Evolutionary conservation across 2,888 invertebrate species (phyloP).

Genomic region (Heliconius cydno): DNA sequence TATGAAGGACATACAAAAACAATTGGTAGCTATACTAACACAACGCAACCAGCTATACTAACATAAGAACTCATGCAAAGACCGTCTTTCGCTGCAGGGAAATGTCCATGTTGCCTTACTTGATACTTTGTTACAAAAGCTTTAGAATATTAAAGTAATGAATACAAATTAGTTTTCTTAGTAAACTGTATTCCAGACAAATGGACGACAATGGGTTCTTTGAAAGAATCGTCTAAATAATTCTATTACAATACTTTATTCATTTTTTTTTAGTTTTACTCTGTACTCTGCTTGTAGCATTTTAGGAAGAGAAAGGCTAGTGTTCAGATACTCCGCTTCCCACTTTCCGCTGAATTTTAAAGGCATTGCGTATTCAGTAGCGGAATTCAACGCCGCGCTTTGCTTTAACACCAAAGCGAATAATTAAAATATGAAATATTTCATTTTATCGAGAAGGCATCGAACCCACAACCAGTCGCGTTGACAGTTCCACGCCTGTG

Average conservation of each 20-base stretch:
- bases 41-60: no score
- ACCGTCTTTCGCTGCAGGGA: slow-evolving; percentile 1
- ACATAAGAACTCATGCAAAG: neutral
- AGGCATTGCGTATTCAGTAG: no score
- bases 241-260: neutral
- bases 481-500: no score
- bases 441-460: no score
- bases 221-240: slow-evolving; percentile 24
- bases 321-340: no score
- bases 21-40: neutral
- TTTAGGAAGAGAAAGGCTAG: no score
- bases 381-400: no score
- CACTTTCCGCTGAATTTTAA: no score
- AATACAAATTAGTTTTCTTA: slow-evolving; percentile 38
- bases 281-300: no score
- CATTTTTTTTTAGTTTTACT: neutral
- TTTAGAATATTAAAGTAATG: slow-evolving; percentile 32
- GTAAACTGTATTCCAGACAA: slow-evolving; percentile 25
- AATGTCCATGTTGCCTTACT: slow-evolving; percentile 21
- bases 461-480: no score
- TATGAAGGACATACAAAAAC: neutral
- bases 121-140: slow-evolving; percentile 31
- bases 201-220: slow-evolving; percentile 20
- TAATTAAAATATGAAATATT: no score
- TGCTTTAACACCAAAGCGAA: no score